A percentile compares a stretch with the other conserved stretches of the same genome.
These are phyloP conservation scores for Promerops cafer DNA, from an alignment of 2,113 vertebrate genomes.

Conservation along the genomic window DNA sequence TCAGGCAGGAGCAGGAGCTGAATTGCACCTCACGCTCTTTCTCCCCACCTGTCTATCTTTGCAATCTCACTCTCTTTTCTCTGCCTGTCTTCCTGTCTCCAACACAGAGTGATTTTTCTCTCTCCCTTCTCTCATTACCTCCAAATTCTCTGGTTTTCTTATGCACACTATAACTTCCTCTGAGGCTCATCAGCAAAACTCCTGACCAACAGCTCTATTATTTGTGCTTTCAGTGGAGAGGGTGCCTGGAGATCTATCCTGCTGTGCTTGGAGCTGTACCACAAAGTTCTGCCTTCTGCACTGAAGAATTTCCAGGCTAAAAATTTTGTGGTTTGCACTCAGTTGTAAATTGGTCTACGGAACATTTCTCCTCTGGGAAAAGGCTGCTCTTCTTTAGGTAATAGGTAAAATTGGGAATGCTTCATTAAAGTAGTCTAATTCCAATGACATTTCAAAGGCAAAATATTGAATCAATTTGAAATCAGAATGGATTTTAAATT, in stretches of 20 bases:
- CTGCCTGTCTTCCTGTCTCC: background rate
- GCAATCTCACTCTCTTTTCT: conserved; percentile 15
- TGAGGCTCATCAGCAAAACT: background rate
- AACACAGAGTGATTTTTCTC: background rate
- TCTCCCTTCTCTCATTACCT: background rate
- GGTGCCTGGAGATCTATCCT: background rate
- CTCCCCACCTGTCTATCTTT: background rate
- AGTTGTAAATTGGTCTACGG: background rate
- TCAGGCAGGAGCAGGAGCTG: background rate
- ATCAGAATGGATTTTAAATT: conserved; percentile 50
- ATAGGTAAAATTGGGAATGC: conserved; percentile 38
- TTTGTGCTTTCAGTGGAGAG: background rate
- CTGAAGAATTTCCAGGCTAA: background rate
- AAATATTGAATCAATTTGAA: conserved; percentile 53
- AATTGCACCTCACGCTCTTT: background rate
- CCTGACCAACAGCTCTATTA: background rate
- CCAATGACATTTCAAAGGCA: conserved; percentile 46
- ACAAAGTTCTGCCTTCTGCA: background rate
- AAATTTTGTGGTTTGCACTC: background rate
- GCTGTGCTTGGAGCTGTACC: background rate
- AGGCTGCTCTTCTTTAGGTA: conserved; percentile 21
- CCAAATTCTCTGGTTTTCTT: conserved; percentile 16
- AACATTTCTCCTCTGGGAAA: background rate
- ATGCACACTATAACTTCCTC: background rate
- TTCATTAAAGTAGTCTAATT: conserved; percentile 18